Percentiles rank a stretch among this genome's conserved stretches.
Evolutionary conservation across 2,888 invertebrate species (phyloP).

Genomic region (Drosophila conformis): DNA sequence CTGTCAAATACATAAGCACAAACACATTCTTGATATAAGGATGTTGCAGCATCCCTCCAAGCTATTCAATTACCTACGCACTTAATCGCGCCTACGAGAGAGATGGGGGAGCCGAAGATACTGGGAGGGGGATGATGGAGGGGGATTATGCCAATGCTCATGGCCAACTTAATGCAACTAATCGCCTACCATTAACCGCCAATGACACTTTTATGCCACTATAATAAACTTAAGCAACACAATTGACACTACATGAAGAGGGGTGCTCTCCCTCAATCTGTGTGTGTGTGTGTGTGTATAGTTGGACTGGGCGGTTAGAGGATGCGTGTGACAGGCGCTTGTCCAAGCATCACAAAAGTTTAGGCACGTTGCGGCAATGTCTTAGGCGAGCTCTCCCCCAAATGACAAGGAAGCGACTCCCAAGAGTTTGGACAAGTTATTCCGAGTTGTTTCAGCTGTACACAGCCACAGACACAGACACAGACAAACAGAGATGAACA

Average conservation of each 20-base stretch:
- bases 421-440: slow-evolving; percentile 55
- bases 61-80: slow-evolving; percentile 56
- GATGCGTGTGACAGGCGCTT: slow-evolving; percentile 58
- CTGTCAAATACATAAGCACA: slow-evolving; percentile 12
- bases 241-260: slow-evolving; percentile 36
- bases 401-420: slow-evolving; percentile 29
- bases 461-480: slow-evolving; percentile 10
- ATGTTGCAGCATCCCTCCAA: slow-evolving; percentile 11
- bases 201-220: slow-evolving; percentile 82
- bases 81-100: slow-evolving; percentile 14
- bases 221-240: slow-evolving; percentile 76
- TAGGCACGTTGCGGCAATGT: slow-evolving; percentile 72
- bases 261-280: neutral
- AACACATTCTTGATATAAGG: slow-evolving; percentile 15
- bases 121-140: neutral
- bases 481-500: slow-evolving; percentile 12
- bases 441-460: slow-evolving; percentile 38
- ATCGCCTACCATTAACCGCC: slow-evolving; percentile 74
- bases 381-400: slow-evolving; percentile 36
- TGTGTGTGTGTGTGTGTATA: slow-evolving; percentile 5
- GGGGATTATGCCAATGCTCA: neutral
- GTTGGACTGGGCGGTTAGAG: slow-evolving; percentile 14
- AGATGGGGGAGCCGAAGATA: neutral
- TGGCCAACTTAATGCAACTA: slow-evolving; percentile 68
- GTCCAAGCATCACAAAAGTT: slow-evolving; percentile 63